Evolutionary conservation across 2,113 vertebrate genomes (phyloP).

Genomic region (Thamnaconus septentrionalis): DNA sequence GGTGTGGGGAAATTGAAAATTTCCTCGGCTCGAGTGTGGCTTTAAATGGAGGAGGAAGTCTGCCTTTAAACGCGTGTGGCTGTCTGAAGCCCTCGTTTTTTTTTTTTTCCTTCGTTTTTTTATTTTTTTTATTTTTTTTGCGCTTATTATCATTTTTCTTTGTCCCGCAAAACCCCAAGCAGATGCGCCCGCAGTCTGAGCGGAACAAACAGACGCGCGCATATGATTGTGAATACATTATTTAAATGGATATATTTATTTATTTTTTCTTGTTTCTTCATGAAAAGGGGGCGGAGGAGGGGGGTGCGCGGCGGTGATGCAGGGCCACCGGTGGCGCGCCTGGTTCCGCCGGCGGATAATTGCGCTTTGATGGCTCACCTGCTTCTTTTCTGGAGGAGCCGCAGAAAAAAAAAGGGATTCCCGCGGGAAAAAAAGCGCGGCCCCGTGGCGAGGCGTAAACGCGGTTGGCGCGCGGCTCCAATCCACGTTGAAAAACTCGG

Average conservation of each 20-base stretch:
- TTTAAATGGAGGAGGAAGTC: conserved; percentile 45
- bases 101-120: not conserved
- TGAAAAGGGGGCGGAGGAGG: no score
- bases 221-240: no score
- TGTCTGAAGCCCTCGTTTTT: not conserved
- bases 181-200: no score
- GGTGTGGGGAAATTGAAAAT: conserved; percentile 74
- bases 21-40: conserved; percentile 51
- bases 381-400: conserved; percentile 28
- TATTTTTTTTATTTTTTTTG: not conserved
- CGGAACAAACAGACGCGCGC: no score
- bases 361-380: conserved; percentile 42
- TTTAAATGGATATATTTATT: no score
- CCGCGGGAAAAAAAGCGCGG: no score
- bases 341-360: conserved; percentile 26
- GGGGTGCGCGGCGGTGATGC: not conserved
- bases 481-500: not conserved
- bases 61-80: not conserved
- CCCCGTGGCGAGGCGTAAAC: no score
- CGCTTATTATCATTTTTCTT: no score
- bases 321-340: conserved; percentile 2
- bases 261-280: no score
- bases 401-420: no score
- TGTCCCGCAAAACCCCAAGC: no score
- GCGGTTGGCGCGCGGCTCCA: no score